Conservation (phyloP, 2,113 vertebrate species). For the Malurus alboscapulatus region DNA sequence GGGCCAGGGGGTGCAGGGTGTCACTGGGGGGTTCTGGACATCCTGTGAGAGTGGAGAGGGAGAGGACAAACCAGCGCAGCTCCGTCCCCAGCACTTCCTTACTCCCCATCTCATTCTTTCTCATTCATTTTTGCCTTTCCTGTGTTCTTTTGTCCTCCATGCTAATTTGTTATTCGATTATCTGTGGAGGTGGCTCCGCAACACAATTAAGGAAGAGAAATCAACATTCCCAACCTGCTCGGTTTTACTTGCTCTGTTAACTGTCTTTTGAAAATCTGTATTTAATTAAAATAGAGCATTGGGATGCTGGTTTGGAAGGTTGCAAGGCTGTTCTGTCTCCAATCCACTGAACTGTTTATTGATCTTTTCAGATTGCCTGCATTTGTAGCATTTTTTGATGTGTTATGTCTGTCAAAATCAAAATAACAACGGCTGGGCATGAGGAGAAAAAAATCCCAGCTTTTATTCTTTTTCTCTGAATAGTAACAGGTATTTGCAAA, state of each 20-base stretch:
- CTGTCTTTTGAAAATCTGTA: slow-evolving; percentile 14
- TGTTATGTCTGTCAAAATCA: background rate
- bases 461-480: background rate
- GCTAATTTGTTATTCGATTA: slow-evolving; percentile 47
- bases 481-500: background rate
- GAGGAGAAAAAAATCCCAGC: background rate
- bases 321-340: background rate
- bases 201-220: slow-evolving; percentile 45
- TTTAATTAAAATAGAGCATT: slow-evolving; percentile 42
- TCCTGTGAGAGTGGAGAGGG: background rate
- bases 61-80: background rate
- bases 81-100: background rate
- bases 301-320: background rate
- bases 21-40: background rate
- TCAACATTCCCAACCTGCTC: slow-evolving; percentile 41
- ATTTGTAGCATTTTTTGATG: background rate
- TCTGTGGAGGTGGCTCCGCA: slow-evolving; percentile 15
- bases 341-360: background rate
- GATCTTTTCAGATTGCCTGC: background rate
- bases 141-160: slow-evolving; percentile 45
- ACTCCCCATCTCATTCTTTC: background rate
- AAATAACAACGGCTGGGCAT: background rate
- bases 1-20: background rate
- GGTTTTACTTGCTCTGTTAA: background rate
- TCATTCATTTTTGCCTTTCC: background rate